These are phyloP conservation scores for Crepidodera aurea DNA, from an alignment of 2,888 invertebrate species.

Conservation along the genomic window DNA sequence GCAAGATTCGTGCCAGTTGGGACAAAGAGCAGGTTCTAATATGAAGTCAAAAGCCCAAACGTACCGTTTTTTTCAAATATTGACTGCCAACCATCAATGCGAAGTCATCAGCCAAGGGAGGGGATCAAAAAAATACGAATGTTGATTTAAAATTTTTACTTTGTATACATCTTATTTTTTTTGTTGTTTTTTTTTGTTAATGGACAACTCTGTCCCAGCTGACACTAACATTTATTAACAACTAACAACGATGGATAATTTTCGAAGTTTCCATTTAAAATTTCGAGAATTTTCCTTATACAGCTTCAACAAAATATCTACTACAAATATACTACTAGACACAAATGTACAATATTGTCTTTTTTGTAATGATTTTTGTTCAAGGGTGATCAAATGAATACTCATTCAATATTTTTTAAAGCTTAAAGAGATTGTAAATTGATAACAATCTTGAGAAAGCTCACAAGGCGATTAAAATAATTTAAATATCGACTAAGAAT, in stretches of 20 bases:
- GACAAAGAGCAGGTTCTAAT: conserved; percentile 57
- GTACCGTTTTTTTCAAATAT: conserved; percentile 29
- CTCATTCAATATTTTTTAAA: background rate
- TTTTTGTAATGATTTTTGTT: conserved; percentile 12
- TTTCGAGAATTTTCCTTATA: conserved; percentile 16
- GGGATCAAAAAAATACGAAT: conserved; percentile 40
- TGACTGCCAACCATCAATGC: conserved; percentile 39
- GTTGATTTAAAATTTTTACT: conserved; percentile 32
- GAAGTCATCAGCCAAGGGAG: conserved; percentile 47
- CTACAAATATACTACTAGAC: conserved; percentile 28
- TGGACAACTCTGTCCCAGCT: conserved; percentile 62
- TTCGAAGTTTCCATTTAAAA: conserved; percentile 2
- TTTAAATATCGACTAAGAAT: no score
- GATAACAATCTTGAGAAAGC: no score
- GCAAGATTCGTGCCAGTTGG: conserved; percentile 66
- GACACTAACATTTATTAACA: conserved; percentile 56
- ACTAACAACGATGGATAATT: conserved; percentile 31
- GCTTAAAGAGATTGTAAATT: background rate
- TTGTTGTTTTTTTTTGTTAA: conserved; percentile 23
- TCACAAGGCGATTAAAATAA: no score
- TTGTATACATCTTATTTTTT: conserved; percentile 25
- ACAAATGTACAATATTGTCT: conserved; percentile 32
- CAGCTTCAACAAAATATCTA: conserved; percentile 22
- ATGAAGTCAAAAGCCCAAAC: conserved; percentile 42
- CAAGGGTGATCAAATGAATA: conserved; percentile 4